phyloP scores from a whole-genome alignment of 2,113 vertebrate species.

The Lota lota region DNA sequence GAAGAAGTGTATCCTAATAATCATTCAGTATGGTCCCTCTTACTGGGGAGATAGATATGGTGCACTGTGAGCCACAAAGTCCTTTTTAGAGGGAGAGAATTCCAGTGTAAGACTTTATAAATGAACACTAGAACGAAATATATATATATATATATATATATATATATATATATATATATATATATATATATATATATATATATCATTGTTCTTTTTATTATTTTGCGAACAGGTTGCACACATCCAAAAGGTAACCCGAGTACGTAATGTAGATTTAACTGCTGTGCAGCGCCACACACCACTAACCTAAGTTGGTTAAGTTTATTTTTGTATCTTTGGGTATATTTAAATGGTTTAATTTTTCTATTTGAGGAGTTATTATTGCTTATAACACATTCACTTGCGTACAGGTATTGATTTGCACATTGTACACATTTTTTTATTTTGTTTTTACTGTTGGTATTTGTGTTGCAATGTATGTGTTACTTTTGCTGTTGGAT shows the following conservation, averaged over 20 bases:
- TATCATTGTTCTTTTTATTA: conserved; percentile 26
- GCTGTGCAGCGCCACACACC: conserved; percentile 39
- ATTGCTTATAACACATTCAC: conserved; percentile 35
- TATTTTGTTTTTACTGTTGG: conserved; percentile 10
- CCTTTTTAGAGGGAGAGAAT: conserved; percentile 10
- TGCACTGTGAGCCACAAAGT: conserved; percentile 36
- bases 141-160: too few relatives aligned
- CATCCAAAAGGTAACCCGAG: conserved; percentile 36
- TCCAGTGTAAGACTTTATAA: conserved; percentile 23
- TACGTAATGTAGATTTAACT: conserved; percentile 34
- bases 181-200: too few relatives aligned
- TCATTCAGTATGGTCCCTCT: conserved; percentile 45
- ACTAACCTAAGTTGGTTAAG: conserved; percentile 24
- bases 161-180: too few relatives aligned
- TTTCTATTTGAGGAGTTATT: conserved; percentile 16
- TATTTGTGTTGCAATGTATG: neutral
- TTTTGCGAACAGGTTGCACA: conserved; percentile 25
- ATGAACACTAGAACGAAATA: conserved; percentile 24
- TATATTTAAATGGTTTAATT: conserved; percentile 16
- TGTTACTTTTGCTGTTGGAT: conserved; percentile 5
- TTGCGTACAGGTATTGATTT: conserved; percentile 27
- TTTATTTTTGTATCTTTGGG: conserved; percentile 18
- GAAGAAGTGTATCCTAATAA: conserved; percentile 44
- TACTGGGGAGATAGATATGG: conserved; percentile 32
- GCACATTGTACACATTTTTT: conserved; percentile 26